A percentile compares a stretch with the other conserved stretches of the same genome.
Conservation (phyloP, 2,113 vertebrate species). For the Xiphophorus couchianus region DNA sequence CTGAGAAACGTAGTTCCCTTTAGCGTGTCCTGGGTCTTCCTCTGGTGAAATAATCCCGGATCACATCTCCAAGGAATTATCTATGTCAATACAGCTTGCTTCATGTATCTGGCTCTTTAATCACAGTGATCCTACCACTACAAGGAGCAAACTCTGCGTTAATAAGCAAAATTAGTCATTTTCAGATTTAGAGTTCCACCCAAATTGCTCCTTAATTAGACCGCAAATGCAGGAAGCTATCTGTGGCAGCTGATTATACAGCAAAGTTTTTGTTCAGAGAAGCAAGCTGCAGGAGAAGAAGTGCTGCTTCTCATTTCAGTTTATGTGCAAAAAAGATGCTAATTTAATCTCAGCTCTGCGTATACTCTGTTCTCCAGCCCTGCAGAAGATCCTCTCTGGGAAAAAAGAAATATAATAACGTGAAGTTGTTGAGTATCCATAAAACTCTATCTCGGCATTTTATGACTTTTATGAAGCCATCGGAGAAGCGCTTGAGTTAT, state of each 20-base stretch:
- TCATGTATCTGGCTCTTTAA: conserved; percentile 28
- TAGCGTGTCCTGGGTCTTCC: too few relatives aligned
- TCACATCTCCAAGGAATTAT: too few relatives aligned
- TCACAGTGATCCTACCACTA: conserved; percentile 21
- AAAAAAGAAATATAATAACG: conserved; percentile 21
- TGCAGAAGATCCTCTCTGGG: conserved; percentile 6
- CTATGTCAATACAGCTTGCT: conserved; percentile 24
- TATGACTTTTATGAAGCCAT: conserved; percentile 31
- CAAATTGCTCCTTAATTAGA: not conserved
- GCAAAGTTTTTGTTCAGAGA: not conserved
- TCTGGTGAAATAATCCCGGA: too few relatives aligned
- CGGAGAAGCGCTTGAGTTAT: not conserved
- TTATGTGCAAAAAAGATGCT: not conserved
- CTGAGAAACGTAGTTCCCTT: too few relatives aligned
- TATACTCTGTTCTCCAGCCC: not conserved
- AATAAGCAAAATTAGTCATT: not conserved
- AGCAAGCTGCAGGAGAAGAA: not conserved
- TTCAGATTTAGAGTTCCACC: conserved; percentile 14
- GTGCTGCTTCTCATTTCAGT: not conserved
- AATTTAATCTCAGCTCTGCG: conserved; percentile 17
- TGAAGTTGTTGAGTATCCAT: conserved; percentile 21
- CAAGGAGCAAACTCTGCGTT: not conserved
- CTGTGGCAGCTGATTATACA: conserved; percentile 9
- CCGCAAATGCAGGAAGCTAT: not conserved
- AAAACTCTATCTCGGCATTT: conserved; percentile 12